Base-by-base conservation (phyloP, 1,140 invertebrate genomes). In the Drosophila triauraria region DNA sequence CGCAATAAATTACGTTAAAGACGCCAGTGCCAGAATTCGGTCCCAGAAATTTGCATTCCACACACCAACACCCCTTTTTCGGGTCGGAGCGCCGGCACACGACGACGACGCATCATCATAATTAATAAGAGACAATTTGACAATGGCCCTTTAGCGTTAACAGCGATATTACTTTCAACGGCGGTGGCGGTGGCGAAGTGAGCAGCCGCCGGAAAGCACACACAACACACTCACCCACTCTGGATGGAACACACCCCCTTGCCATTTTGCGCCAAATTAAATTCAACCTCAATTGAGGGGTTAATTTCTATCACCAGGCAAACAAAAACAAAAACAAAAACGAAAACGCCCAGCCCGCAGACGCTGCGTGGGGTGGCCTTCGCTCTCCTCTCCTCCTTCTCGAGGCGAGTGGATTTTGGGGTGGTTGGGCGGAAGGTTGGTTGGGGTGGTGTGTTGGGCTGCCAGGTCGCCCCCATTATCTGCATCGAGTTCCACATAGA, bases 241-340 rank as follows among this genome's bases (percentile, higher is more conserved):
- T 42, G 54, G 44, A 60, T 70, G 54, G 27, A 44, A 74, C 70
- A 74, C 83, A 70, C 79, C 86, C 77, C 78, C 70, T 87, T 91
- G 82, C 82, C 85, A 91, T 91, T 91, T 91, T 91, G 90, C 90
- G 91, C 91, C 91, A 91, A 91, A 91, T 91, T 91, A 91, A 91
- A 92, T 91, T 92, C 91, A 91, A 91, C 82, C 91, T 91, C 91
- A 91, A 92, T 91, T 91, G 80, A 92, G 91, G 91, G 91, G 91
- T 91, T 92, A 91, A 91, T 91, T 91, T 92, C 85, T 92, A 91
- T 91, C 86, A 91, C 86, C 87, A 91, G 79, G 85, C 86, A 91
- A 91, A 91, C 82, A 91, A 88, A 87, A 88, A 86, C 82, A 86
- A 86, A 81, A 85, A 81, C 83, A 65, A 64, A 69, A 69, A 72